Evolutionary conservation across 1,140 invertebrate genomes (phyloP).

Genomic region (Brachionus asplanchnoidis): DNA sequence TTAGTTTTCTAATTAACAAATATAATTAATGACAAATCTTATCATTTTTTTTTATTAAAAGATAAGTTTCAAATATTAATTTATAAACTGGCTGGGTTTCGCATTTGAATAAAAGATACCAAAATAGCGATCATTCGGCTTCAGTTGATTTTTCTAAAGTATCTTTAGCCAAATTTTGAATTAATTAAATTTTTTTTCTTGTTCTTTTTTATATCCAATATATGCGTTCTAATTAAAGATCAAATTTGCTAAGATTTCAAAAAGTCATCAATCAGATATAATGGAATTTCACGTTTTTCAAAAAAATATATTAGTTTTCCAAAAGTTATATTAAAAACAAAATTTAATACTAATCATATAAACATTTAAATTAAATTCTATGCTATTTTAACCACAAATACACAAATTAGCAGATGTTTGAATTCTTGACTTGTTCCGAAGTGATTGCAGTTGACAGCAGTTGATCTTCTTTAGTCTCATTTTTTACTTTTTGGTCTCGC

Average conservation of each 20-base stretch:
- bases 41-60: neutral
- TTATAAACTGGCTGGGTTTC: neutral
- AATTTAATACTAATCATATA: neutral
- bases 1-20: conserved; percentile 21
- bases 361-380: conserved; percentile 25
- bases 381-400: neutral
- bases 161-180: neutral
- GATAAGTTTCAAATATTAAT: conserved; percentile 5
- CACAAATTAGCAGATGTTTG: neutral
- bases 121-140: neutral
- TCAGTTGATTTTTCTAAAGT: neutral
- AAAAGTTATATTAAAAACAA: neutral
- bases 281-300: neutral
- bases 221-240: neutral
- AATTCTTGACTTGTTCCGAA: neutral
- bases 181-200: neutral
- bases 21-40: neutral
- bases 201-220: neutral
- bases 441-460: neutral
- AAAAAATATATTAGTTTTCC: neutral
- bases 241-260: conserved; percentile 20
- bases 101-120: neutral
- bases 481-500: neutral
- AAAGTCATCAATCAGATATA: conserved; percentile 32
- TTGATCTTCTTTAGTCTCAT: neutral